A percentile compares a stretch with the other conserved stretches of the same genome.
phyloP scores from a whole-genome alignment of 2,113 vertebrate species.

The Corythornis madagascariensis region DNA sequence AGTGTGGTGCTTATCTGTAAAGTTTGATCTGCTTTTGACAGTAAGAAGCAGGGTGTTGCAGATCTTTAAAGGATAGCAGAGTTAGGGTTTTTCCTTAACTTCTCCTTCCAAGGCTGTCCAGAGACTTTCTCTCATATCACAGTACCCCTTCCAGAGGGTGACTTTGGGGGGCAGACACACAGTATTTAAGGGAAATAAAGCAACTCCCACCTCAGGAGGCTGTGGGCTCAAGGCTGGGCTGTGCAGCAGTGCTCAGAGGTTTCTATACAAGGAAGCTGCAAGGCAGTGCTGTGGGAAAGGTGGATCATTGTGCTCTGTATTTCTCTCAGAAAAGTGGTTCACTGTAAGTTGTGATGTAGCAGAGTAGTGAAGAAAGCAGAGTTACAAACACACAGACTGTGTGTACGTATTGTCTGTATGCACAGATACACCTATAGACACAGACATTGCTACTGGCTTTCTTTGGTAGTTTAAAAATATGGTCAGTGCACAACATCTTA shows the following conservation, averaged over 20 bases:
- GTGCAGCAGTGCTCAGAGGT: neutral
- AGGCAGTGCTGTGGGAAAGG: neutral
- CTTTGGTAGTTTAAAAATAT: neutral
- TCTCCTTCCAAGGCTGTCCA: neutral
- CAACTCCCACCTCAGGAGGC: neutral
- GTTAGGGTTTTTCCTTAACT: neutral
- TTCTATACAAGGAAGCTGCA: neutral
- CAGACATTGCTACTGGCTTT: neutral
- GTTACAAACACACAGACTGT: too few species aligned
- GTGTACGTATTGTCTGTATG: neutral
- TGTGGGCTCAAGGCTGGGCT: neutral
- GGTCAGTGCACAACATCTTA: neutral
- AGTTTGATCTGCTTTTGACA: neutral
- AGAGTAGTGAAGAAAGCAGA: neutral
- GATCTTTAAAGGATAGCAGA: neutral
- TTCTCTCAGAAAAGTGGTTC: neutral
- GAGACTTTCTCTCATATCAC: neutral
- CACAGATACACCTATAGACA: neutral
- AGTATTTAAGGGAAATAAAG: neutral
- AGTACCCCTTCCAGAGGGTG: neutral
- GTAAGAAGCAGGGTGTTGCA: neutral
- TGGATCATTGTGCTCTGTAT: neutral
- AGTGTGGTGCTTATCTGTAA: neutral
- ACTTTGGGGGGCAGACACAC: neutral
- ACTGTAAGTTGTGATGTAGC: neutral